phyloP scores from a whole-genome alignment of 2,797 vertebrate genomes.

The Macropodus opercularis region DNA sequence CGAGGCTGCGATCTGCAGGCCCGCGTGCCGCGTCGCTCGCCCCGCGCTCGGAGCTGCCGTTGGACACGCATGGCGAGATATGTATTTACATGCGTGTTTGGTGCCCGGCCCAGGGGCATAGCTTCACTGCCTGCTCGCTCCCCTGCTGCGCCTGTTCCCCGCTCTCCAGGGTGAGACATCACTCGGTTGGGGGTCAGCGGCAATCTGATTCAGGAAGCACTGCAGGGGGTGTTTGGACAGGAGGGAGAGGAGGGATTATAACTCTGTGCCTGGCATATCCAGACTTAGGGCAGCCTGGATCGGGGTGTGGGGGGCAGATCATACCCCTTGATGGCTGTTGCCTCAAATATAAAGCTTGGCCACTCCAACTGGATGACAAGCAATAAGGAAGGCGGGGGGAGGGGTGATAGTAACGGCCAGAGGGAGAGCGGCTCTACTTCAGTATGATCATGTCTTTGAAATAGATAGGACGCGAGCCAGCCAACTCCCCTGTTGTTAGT shows the following conservation, averaged over 20 bases:
- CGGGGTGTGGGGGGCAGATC: slow-evolving; percentile 55
- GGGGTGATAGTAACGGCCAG: slow-evolving; percentile 33
- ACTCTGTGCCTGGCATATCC: slow-evolving; percentile 66
- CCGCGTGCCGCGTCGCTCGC: slow-evolving; percentile 32
- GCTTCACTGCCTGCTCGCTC: slow-evolving; percentile 55
- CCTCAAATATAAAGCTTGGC: slow-evolving; percentile 60
- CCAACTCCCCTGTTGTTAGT: slow-evolving; percentile 52
- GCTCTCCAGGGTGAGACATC: slow-evolving; percentile 71
- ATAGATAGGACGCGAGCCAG: slow-evolving; percentile 51
- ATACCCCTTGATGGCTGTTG: slow-evolving; percentile 62
- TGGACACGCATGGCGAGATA: slow-evolving; percentile 51
- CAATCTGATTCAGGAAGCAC: slow-evolving; percentile 74
- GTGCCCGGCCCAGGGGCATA: slow-evolving; percentile 59
- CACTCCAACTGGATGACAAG: slow-evolving; percentile 64
- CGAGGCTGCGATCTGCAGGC: slow-evolving; percentile 18
- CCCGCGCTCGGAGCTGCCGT: background rate
- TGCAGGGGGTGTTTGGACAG: slow-evolving; percentile 51
- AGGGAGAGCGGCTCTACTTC: slow-evolving; percentile 49
- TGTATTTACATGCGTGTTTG: slow-evolving; percentile 67
- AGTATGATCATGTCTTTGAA: slow-evolving; percentile 61
- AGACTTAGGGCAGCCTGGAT: slow-evolving; percentile 67
- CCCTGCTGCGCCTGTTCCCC: slow-evolving; percentile 55
- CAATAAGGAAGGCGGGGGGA: slow-evolving; percentile 25
- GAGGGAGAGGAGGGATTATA: slow-evolving; percentile 57
- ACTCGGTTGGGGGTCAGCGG: slow-evolving; percentile 71